Base-by-base conservation (phyloP, 2,113 vertebrate species). In the Ailurus styani region DNA sequence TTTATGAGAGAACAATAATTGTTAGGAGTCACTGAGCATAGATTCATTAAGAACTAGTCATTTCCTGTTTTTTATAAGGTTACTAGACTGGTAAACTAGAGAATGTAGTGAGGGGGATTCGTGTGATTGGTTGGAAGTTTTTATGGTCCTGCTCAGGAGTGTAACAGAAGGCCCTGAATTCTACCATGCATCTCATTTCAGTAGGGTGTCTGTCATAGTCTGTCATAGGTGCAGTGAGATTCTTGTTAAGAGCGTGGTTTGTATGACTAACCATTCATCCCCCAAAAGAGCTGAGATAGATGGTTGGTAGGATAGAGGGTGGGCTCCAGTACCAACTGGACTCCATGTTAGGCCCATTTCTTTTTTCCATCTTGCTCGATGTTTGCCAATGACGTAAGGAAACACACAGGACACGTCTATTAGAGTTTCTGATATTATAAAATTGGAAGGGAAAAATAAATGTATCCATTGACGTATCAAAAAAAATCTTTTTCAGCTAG, bases 21-120 rank as follows among this genome's bases (percentile, higher is more conserved):
- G 25, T 87, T 94, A 79, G 78, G 83, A 66, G 62, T 84, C 79
- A 55, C 47, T 55, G 87, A 68, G 52, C 57, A n/a, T 40, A 64
- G 54, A 62, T 73, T 96, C 45, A 90, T 42, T 85, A 37, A 57
- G 47, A 87, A 31, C 75, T 47, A 94, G 77, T 62, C 70, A 73
- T 84, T 97, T 92, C 92, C 84, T 87, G 81, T 82, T 90, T 97
- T 94, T 93, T 92, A 52, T 93, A 87, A 86, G 50, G 25, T 89
- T 90, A 78, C 55, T 87, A 85, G 81, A 45, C 87, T 95, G 75
- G 79, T 68, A 89, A 84, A 89, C 86, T 84, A 45, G 54, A 95
- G 50, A 72, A 47, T 54, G n/a, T 79, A 62, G 23, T 79, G 40
- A 85, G 66, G 37, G 27, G 45, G 9, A 54, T 66, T 6, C 18